Conservation (phyloP, 2,888 invertebrate genomes). For the Caenorhabditis wallacei region DNA sequence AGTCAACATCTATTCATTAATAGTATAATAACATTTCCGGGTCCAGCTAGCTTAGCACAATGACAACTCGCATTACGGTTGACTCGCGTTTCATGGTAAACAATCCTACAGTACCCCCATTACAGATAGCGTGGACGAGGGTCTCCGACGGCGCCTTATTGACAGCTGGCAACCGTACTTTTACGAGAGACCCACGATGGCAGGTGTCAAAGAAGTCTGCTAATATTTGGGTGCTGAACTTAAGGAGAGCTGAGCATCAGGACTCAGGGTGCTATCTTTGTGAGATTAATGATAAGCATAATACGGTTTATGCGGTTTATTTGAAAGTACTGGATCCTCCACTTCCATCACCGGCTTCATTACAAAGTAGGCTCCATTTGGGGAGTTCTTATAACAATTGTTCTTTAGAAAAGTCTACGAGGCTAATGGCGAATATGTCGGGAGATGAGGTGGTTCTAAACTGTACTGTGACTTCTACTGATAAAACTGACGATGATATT, state of each 20-base stretch:
- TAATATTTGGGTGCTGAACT: constrained; percentile 80
- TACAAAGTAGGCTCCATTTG: constrained; percentile 38
- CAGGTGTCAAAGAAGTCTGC: constrained; percentile 76
- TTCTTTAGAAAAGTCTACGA: constrained; percentile 73
- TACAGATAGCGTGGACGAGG: constrained; percentile 80
- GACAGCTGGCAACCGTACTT: constrained; percentile 80
- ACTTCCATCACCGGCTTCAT: constrained; percentile 45
- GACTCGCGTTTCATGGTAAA: constrained; percentile 6
- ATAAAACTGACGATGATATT: constrained; percentile 49
- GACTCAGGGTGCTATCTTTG: constrained; percentile 82
- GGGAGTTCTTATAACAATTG: not conserved
- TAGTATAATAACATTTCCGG: constrained; percentile 10
- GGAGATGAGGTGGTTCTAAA: constrained; percentile 79
- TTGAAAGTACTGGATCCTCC: constrained; percentile 73
- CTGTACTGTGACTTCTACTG: constrained; percentile 76
- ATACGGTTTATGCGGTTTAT: constrained; percentile 80
- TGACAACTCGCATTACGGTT: constrained; percentile 27
- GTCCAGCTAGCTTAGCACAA: constrained; percentile 33
- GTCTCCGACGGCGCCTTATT: constrained; percentile 79
- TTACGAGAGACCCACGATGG: constrained; percentile 80
- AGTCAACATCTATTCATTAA: not conserved
- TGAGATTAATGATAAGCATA: constrained; percentile 81
- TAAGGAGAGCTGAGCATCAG: constrained; percentile 71
- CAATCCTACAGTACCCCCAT: too few relatives aligned
- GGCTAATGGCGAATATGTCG: constrained; percentile 77